Base-by-base conservation (phyloP, 2,888 invertebrate species). In the Drosophila maculinotata region DNA sequence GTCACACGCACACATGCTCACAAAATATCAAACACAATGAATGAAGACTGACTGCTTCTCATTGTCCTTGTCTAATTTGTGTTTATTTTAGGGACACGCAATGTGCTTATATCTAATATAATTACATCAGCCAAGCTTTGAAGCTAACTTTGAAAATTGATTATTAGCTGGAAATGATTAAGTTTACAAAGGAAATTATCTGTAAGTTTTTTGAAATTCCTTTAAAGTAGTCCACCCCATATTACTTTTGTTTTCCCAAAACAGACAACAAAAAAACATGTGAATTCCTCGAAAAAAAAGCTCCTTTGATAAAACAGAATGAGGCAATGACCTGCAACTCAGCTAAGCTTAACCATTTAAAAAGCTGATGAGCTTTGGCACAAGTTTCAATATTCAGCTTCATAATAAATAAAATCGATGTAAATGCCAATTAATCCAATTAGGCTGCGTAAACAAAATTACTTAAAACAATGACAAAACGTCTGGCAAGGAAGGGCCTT, bases 51-150 rank as follows among this genome's bases (percentile, higher is more conserved):
- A 54, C 51, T 45, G 47, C 15, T 35, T 63, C 26, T 57, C 41
- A 47, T 42, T 52, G 56, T 59, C 56, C 59, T 59, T 52, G 36
- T 54, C 36, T 49, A 49, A 58, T 54, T 53, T 42, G 69, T 72
- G 45, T 57, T 64, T 63, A 51, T 60, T 62, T 56, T 63, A 28
- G n/a, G 20, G 45, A 41, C 70, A 70, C 51, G 56, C 63, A 44
- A 68, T 48, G 31, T 49, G 31, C 42, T 33, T 56, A 14, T 20
- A 28, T 48, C n/a, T 17, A 39, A 47, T 45, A 38, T 35, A 53
- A 47, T 64, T 64, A 52, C 33, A 52, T 44, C 14, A 31, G 30
- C 2, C 17, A 41, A 23, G 15, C 28, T 38, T 41, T 39, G n/a
- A 1, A 20, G 5, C 12, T 15, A 33, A n/a, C 26, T 54, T 54